Conservation (phyloP, 92 coral and sea anemone species). For the Phenganax subtilis region DNA sequence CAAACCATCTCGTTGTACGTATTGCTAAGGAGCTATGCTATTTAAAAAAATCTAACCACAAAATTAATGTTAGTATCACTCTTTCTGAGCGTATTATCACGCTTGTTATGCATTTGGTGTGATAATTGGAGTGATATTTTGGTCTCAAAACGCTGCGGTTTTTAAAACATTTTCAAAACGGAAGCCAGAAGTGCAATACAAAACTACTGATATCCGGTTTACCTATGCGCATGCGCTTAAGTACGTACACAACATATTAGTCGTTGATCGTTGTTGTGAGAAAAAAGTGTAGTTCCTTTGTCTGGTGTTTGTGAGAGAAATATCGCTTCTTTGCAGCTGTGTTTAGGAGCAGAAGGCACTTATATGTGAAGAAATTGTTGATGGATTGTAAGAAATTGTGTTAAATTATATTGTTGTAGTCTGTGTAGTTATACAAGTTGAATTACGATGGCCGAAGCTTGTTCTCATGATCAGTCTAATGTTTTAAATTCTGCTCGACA, state of each 20-base stretch:
- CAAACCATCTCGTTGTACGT: too few species aligned
- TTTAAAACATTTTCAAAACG: neutral
- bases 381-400: neutral
- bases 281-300: neutral
- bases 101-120: neutral
- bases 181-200: neutral
- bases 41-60: too few species aligned
- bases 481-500: constrained; percentile 4
- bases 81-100: neutral
- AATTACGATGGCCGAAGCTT: constrained; percentile 24
- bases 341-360: neutral
- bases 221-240: neutral
- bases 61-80: neutral
- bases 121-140: neutral
- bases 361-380: neutral
- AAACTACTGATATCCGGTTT: neutral
- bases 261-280: neutral
- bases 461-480: neutral
- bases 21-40: too few species aligned
- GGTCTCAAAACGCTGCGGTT: neutral
- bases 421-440: neutral
- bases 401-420: neutral
- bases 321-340: neutral
- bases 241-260: neutral
- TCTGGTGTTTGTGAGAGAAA: constrained; percentile 4